A percentile compares a stretch with the other conserved stretches of the same genome.
Evolutionary conservation across 1,140 invertebrate genomes (phyloP).

Genomic region (Calephelis virginiensis): DNA sequence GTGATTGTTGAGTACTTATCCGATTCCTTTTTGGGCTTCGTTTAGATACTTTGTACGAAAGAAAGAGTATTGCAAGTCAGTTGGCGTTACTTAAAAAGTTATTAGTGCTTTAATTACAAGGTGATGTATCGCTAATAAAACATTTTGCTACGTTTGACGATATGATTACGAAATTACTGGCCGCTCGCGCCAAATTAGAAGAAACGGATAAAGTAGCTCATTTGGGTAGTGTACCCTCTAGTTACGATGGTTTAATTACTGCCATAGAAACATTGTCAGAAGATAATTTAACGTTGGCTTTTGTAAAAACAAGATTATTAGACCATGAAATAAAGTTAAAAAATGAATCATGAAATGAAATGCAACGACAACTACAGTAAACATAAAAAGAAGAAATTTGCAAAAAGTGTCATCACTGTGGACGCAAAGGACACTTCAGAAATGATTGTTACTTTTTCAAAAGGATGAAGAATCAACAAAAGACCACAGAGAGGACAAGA

Average conservation of each 20-base stretch:
- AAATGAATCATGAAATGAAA: slow-evolving; percentile 28
- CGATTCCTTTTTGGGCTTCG: slow-evolving; percentile 53
- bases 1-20: slow-evolving; percentile 34
- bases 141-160: no score
- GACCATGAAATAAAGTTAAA: slow-evolving; percentile 60
- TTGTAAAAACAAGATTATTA: slow-evolving; percentile 60
- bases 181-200: slow-evolving; percentile 54
- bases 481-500: neutral
- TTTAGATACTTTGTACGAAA: slow-evolving; percentile 34
- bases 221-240: slow-evolving; percentile 54
- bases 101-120: slow-evolving; percentile 52
- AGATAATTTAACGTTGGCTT: slow-evolving; percentile 50
- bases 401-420: neutral
- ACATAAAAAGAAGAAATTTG: neutral
- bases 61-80: no score
- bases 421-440: neutral
- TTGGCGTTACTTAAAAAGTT: slow-evolving; percentile 54
- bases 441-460: slow-evolving; percentile 39
- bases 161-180: slow-evolving; percentile 53
- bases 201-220: slow-evolving; percentile 44
- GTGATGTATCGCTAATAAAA: no score
- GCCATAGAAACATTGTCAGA: slow-evolving; percentile 61
- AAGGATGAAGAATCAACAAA: slow-evolving; percentile 23
- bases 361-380: neutral
- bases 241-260: slow-evolving; percentile 54